Evolutionary conservation across 2,888 invertebrate genomes (phyloP).

Genomic region (Lagria hirta): DNA sequence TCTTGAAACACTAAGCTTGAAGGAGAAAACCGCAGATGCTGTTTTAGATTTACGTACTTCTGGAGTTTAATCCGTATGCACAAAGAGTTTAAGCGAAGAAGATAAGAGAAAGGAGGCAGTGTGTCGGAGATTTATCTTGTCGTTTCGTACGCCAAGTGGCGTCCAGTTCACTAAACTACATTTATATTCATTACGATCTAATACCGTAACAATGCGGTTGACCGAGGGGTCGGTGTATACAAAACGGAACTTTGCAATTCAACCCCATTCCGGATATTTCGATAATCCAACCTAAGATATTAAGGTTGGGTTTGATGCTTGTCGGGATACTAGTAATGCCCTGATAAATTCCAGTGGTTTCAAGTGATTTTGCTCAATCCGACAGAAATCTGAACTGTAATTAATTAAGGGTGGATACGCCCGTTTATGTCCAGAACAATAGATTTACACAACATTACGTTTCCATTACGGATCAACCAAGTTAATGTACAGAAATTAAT

Average conservation of each 20-base stretch:
- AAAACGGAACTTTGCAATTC: slow-evolving; percentile 24
- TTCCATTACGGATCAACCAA: too few species aligned
- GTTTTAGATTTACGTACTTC: slow-evolving; percentile 19
- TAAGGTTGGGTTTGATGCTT: slow-evolving; percentile 8
- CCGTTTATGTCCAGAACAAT: too few species aligned
- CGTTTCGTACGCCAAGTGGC: slow-evolving; percentile 25
- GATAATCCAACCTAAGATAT: slow-evolving; percentile 12
- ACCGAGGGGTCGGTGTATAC: slow-evolving; percentile 48
- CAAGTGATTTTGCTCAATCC: slow-evolving; percentile 4
- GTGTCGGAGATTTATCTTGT: slow-evolving; percentile 23
- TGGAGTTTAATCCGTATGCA: slow-evolving; percentile 20
- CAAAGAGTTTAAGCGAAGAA: slow-evolving; percentile 15
- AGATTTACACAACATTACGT: too few species aligned
- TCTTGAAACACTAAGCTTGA: slow-evolving; percentile 16
- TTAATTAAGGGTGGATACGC: slow-evolving; percentile 1
- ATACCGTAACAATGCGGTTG: slow-evolving; percentile 50
- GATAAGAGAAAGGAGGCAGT: slow-evolving; percentile 16
- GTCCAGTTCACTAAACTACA: slow-evolving; percentile 40
- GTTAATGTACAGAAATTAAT: too few species aligned
- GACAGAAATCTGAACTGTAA: too few species aligned
- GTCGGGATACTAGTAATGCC: slow-evolving; percentile 7
- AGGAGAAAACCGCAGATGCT: slow-evolving; percentile 17
- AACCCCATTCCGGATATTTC: slow-evolving; percentile 5
- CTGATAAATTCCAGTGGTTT: slow-evolving; percentile 9
- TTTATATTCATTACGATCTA: slow-evolving; percentile 50